A percentile compares a stretch with the other conserved stretches of the same genome.
Evolutionary conservation across 2,113 vertebrate species (phyloP).

Genomic region (Trichomycterus rosablanca): DNA sequence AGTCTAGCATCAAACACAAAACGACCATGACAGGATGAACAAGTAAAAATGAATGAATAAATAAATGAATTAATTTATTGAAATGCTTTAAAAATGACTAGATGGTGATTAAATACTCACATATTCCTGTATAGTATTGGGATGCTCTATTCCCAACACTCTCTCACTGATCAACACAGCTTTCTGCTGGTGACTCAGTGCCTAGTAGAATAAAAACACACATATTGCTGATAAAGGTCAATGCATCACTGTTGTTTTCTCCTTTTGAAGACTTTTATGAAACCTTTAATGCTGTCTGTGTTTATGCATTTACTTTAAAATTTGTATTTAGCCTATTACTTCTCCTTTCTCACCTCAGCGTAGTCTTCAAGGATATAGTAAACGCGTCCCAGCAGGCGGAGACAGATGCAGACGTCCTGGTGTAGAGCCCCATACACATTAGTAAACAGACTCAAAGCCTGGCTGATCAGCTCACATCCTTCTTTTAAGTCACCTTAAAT

Average conservation of each 20-base stretch:
- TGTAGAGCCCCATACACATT: constrained; percentile 91
- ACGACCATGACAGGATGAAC: too few species aligned
- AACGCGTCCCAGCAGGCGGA: constrained; percentile 84
- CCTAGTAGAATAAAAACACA: constrained; percentile 61
- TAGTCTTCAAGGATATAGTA: constrained; percentile 90
- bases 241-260: neutral
- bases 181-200: constrained; percentile 89
- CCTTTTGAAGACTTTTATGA: too few species aligned
- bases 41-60: too few species aligned
- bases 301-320: too few species aligned
- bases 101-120: constrained; percentile 67
- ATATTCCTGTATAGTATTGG: constrained; percentile 92
- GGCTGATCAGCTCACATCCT: constrained; percentile 81
- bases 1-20: too few species aligned
- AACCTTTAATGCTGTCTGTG: too few species aligned
- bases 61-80: too few species aligned
- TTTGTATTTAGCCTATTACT: too few species aligned
- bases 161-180: constrained; percentile 87
- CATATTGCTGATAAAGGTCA: neutral
- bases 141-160: constrained; percentile 84
- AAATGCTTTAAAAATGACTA: too few species aligned
- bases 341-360: constrained; percentile 73
- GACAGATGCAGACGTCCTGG: constrained; percentile 83
- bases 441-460: constrained; percentile 89
- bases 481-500: constrained; percentile 82